phyloP scores from a whole-genome alignment of 2,888 invertebrate species.

The Tholera decimalis region DNA sequence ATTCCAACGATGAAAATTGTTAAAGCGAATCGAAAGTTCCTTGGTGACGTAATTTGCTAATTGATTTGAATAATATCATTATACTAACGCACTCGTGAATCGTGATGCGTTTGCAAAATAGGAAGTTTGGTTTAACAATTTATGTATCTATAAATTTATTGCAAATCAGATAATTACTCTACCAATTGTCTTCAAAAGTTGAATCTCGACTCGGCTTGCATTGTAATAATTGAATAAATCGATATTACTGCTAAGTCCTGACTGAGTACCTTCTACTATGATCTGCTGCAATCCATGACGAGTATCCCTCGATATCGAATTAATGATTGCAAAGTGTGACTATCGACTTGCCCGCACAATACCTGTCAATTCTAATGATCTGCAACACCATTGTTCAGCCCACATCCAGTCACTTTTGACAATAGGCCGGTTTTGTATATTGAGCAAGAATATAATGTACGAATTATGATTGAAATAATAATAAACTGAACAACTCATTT shows the following conservation, averaged over 20 bases:
- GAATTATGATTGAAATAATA: slow-evolving; percentile 51
- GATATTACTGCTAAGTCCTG: background rate
- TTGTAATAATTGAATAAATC: slow-evolving; percentile 10
- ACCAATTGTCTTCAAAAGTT: slow-evolving; percentile 8
- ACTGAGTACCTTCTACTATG: background rate
- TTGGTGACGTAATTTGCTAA: slow-evolving; percentile 40
- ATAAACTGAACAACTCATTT: slow-evolving; percentile 42
- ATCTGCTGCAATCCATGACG: slow-evolving; percentile 38
- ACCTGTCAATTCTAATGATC: slow-evolving; percentile 73
- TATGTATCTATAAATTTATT: slow-evolving; percentile 22
- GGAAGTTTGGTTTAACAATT: slow-evolving; percentile 48
- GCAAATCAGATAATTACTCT: slow-evolving; percentile 41
- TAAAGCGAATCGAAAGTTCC: slow-evolving; percentile 50
- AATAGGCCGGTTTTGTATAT: slow-evolving; percentile 52
- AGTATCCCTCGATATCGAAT: slow-evolving; percentile 51
- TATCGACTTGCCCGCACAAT: slow-evolving; percentile 65
- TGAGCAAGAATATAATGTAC: slow-evolving; percentile 59
- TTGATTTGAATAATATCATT: slow-evolving; percentile 38
- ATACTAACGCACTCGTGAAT: slow-evolving; percentile 36
- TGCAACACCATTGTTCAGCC: slow-evolving; percentile 73
- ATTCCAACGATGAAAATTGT: slow-evolving; percentile 28
- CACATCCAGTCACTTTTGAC: slow-evolving; percentile 66
- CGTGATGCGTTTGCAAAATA: slow-evolving; percentile 54
- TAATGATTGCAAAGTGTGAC: slow-evolving; percentile 48
- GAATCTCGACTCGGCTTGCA: background rate